Evolutionary conservation across 2,113 vertebrate species (phyloP).

Genomic region (Petromus typicus): DNA sequence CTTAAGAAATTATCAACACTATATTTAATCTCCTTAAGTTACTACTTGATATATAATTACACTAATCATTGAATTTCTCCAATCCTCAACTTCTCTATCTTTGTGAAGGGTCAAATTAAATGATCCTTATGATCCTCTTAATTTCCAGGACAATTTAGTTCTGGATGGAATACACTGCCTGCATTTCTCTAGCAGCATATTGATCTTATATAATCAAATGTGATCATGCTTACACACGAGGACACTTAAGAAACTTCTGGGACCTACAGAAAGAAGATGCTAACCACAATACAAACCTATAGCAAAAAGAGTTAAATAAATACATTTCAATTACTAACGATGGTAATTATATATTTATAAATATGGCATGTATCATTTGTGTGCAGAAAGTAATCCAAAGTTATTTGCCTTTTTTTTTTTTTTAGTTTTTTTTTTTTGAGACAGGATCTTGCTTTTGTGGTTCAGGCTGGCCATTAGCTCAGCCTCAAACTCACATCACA

Average conservation of each 20-base stretch:
- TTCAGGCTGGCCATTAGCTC: no score
- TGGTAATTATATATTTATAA: background rate
- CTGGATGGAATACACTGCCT: background rate
- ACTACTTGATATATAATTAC: background rate
- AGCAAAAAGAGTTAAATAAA: background rate
- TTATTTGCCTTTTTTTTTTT: no score
- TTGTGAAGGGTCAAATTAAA: background rate
- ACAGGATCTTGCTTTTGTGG: no score
- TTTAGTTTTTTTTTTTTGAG: no score
- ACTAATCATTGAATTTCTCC: background rate
- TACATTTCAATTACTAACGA: background rate
- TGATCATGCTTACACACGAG: conserved; percentile 10
- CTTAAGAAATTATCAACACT: background rate
- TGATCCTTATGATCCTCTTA: background rate
- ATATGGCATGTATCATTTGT: background rate
- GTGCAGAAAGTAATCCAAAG: conserved; percentile 47
- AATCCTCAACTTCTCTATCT: background rate
- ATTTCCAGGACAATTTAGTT: background rate
- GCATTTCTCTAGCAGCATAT: background rate
- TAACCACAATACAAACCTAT: conserved; percentile 47
- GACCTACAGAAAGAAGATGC: background rate
- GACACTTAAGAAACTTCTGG: conserved; percentile 33
- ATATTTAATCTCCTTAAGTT: background rate
- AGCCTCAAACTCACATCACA: no score
- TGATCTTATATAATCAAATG: background rate